Conservation (phyloP, 2,797 vertebrate species). For the Sardinella longiceps region DNA sequence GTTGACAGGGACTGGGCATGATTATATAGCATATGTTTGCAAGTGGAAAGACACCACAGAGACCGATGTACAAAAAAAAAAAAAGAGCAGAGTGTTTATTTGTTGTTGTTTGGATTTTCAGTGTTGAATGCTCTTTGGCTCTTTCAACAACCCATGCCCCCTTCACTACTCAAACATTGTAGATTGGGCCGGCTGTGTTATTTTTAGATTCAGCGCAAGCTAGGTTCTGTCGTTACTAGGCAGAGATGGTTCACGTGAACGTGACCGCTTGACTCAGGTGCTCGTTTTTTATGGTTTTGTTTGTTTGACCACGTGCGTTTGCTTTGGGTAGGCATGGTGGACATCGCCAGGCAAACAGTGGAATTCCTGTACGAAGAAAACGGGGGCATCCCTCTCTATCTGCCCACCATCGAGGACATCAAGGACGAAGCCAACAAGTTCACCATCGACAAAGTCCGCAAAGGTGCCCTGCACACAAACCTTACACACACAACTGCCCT, state of each 20-base stretch:
- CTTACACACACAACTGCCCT: not conserved
- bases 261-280: not conserved
- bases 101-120: not conserved
- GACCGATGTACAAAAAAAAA: no score
- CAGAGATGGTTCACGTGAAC: not conserved
- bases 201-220: not conserved
- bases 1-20: not conserved
- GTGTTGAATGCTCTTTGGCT: not conserved
- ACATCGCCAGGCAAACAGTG: slow-evolving; percentile 96
- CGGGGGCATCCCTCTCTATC: slow-evolving; percentile 96
- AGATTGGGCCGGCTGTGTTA: not conserved
- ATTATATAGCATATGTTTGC: not conserved
- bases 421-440: slow-evolving; percentile 99
- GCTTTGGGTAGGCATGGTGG: slow-evolving; percentile 89
- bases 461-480: slow-evolving; percentile 78
- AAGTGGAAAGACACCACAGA: no score
- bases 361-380: slow-evolving; percentile 99
- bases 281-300: not conserved
- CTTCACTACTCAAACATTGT: not conserved
- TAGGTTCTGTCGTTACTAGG: not conserved
- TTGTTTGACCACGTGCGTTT: not conserved
- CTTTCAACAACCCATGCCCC: not conserved
- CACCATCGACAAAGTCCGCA: slow-evolving; percentile 98
- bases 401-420: slow-evolving; percentile 98
- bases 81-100: not conserved